A percentile compares a stretch with the other conserved stretches of the same genome.
Conservation (phyloP, 53 echinoderm and acorn worm species). For the Actinopyga echinites region DNA sequence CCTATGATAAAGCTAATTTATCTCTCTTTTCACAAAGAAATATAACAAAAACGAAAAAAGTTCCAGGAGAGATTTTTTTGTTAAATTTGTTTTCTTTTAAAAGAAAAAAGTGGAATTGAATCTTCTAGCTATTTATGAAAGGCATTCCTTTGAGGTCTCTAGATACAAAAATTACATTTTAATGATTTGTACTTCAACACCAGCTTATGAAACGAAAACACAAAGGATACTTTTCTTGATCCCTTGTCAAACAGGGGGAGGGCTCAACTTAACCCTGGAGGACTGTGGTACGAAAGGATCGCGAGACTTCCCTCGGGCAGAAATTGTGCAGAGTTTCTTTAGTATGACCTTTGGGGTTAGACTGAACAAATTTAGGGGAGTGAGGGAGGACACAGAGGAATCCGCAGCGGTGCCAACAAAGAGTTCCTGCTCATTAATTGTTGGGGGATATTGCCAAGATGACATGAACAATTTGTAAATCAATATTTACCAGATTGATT, state of each 20-base stretch:
- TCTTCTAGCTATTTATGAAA: too few relatives aligned
- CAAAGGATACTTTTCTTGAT: constrained; percentile 25
- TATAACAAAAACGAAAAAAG: too few relatives aligned
- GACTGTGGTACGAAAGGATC: not conserved
- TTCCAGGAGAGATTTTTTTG: too few relatives aligned
- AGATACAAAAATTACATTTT: constrained; percentile 10
- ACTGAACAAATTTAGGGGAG: constrained; percentile 16
- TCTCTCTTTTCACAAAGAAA: too few relatives aligned
- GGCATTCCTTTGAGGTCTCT: too few relatives aligned
- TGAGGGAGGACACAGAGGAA: constrained; percentile 21
- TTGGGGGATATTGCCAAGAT: not conserved
- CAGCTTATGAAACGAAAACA: not conserved
- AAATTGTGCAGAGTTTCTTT: constrained; percentile 19
- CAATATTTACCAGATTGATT: not conserved
- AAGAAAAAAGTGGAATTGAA: too few relatives aligned
- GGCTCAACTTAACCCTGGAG: not conserved
- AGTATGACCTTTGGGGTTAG: constrained; percentile 29
- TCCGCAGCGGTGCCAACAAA: not conserved
- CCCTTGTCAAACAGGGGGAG: not conserved
- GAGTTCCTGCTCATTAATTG: constrained; percentile 14
- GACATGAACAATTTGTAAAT: not conserved
- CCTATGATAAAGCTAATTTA: too few relatives aligned
- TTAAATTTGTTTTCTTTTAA: too few relatives aligned
- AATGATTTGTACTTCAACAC: constrained; percentile 5
- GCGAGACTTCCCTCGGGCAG: constrained; percentile 5